Evolutionary conservation across 2,113 vertebrate genomes (phyloP).

Genomic region (Burhinus bistriatus): DNA sequence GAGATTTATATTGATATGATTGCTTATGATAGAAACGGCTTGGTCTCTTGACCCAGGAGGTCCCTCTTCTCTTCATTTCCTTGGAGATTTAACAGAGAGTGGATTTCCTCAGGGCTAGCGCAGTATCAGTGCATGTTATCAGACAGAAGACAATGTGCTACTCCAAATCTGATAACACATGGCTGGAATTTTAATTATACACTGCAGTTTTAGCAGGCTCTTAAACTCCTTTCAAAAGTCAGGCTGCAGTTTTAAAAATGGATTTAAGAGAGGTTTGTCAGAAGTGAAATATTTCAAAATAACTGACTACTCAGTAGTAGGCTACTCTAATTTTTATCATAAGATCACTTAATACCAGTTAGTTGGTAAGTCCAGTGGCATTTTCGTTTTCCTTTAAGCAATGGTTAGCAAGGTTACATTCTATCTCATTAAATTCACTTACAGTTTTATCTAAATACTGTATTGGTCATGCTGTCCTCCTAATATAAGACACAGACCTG

Average conservation of each 20-base stretch:
- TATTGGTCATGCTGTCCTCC: neutral
- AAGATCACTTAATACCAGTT: neutral
- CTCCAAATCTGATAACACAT: neutral
- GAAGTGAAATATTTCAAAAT: neutral
- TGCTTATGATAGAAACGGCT: neutral
- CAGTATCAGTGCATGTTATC: neutral
- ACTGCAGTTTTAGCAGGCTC: neutral
- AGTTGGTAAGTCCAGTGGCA: neutral
- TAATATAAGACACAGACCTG: neutral
- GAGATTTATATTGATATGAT: neutral
- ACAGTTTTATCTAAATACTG: neutral
- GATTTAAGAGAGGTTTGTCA: neutral
- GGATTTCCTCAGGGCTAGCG: conserved; percentile 20
- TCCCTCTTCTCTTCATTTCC: neutral
- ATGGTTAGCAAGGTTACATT: neutral
- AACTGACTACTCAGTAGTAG: neutral
- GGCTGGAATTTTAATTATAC: conserved; percentile 2
- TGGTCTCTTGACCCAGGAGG: neutral
- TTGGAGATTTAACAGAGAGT: neutral
- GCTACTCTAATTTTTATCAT: neutral
- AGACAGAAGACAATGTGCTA: neutral
- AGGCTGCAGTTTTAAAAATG: neutral
- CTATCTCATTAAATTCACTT: neutral
- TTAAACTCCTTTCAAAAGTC: neutral
- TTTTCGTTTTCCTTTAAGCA: neutral